Conservation (phyloP, 2,113 vertebrate genomes). For the Microcebus lehilahytsara region DNA sequence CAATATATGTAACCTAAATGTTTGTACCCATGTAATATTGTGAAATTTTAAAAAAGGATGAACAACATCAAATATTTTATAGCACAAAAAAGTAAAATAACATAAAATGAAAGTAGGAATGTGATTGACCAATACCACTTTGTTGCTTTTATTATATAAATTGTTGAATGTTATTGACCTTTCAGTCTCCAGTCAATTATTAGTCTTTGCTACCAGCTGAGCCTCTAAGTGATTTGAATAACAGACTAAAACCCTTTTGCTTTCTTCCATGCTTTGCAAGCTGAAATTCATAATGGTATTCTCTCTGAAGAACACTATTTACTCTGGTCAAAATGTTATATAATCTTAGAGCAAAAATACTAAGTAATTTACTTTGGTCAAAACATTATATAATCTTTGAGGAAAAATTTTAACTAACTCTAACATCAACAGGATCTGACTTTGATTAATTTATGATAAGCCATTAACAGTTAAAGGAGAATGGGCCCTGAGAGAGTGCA, state of each 20-base stretch:
- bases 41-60: too few species aligned
- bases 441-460: not conserved
- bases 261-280: not conserved
- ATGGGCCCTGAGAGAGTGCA: not conserved
- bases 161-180: not conserved
- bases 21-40: too few species aligned
- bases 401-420: not conserved
- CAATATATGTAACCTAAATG: too few species aligned
- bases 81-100: too few species aligned
- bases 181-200: not conserved
- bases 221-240: not conserved
- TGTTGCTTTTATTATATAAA: not conserved
- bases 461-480: not conserved
- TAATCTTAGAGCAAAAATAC: too few species aligned
- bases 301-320: not conserved
- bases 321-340: too few species aligned
- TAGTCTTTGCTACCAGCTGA: not conserved
- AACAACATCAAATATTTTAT: too few species aligned
- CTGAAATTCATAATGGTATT: not conserved
- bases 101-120: not conserved
- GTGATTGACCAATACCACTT: not conserved
- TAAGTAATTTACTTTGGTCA: not conserved
- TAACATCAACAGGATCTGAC: not conserved
- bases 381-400: not conserved
- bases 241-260: not conserved